A percentile compares a stretch with the other conserved stretches of the same genome.
Conservation (phyloP, 1,140 invertebrate species). For the Magallana ariakensis region DNA sequence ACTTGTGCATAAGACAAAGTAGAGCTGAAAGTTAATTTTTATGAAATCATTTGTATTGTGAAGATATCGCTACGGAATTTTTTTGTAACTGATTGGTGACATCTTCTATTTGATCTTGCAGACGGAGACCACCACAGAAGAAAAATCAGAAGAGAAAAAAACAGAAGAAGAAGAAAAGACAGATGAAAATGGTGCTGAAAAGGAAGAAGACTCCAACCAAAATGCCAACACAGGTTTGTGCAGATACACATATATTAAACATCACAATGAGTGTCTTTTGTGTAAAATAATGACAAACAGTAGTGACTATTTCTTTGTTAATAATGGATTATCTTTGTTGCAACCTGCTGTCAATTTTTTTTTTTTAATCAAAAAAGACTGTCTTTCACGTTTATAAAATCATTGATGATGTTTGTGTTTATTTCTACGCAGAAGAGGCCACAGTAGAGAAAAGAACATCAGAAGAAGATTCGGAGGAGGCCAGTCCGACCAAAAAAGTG, state of each 20-base stretch:
- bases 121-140: not conserved
- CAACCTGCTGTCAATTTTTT: too few species aligned
- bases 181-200: constrained; percentile 57
- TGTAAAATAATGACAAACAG: not conserved
- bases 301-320: too few species aligned
- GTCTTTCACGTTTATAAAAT: not conserved
- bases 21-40: too few species aligned
- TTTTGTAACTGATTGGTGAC: too few species aligned
- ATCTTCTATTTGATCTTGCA: not conserved
- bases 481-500: constrained; percentile 68
- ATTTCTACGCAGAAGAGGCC: constrained; percentile 51
- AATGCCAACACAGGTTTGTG: constrained; percentile 53
- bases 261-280: not conserved
- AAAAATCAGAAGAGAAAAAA: constrained; percentile 40
- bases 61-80: too few species aligned
- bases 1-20: too few species aligned
- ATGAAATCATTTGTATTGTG: too few species aligned
- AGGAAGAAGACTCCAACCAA: constrained; percentile 61
- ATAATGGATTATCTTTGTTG: too few species aligned
- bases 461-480: constrained; percentile 65
- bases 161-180: constrained; percentile 51
- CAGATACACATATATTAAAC: constrained; percentile 36
- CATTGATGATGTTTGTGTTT: not conserved
- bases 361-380: not conserved
- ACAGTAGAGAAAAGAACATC: constrained; percentile 63